Conservation (phyloP, 2,797 vertebrate species). For the Enteromius mattozi region DNA sequence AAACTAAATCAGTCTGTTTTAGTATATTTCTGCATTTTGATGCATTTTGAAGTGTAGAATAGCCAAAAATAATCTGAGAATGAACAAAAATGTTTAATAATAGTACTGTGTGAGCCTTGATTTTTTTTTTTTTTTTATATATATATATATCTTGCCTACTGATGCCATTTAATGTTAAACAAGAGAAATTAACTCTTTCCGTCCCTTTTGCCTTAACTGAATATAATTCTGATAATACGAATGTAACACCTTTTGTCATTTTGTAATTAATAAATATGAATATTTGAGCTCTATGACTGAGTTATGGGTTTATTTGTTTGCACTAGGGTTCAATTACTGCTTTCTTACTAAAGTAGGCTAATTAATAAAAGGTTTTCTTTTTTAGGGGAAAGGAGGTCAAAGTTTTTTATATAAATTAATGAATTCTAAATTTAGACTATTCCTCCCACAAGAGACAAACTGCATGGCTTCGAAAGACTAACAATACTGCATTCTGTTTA, state of each 20-base stretch:
- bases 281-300: neutral
- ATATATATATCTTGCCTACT: neutral
- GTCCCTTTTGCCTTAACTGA: slow-evolving; percentile 35
- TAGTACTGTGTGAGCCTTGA: neutral
- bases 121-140: neutral
- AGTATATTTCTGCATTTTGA: slow-evolving; percentile 8
- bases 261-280: slow-evolving; percentile 39
- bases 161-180: neutral
- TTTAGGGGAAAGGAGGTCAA: too few relatives aligned
- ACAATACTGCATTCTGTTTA: neutral
- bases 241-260: slow-evolving; percentile 7
- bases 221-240: neutral
- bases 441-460: neutral
- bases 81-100: neutral
- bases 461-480: neutral
- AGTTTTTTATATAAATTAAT: neutral
- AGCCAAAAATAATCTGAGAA: neutral
- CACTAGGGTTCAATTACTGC: too few relatives aligned
- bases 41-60: neutral
- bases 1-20: neutral
- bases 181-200: neutral
- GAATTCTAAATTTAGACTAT: neutral
- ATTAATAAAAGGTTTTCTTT: too few relatives aligned
- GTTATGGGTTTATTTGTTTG: neutral
- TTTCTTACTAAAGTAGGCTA: too few relatives aligned